Evolutionary conservation across 2,797 vertebrate species (phyloP), one percentile per base, ranked within the genome.

Genomic region (Nyctalus aviator): DNA sequence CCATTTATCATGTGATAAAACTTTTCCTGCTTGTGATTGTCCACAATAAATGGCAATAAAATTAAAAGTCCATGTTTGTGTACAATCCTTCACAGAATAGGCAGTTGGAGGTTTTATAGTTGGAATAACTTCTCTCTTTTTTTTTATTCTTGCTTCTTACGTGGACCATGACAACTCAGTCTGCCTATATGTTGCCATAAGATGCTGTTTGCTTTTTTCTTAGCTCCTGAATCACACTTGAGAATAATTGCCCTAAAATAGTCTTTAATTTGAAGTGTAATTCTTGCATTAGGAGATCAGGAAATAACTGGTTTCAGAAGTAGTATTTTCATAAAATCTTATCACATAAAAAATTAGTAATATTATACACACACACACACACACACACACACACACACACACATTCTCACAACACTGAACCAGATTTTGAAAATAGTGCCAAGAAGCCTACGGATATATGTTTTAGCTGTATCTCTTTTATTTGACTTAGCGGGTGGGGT

Each of bases 241-340:
- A 59, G 18, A 64, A 76, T 50, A 73, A 69, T 44, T 94, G 2
- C 6, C 21, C 2, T 68, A 35, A 76, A 20, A 79, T 6, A 76
- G 8, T 62, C 30, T 72, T 30, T 86, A 79, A 84, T 75, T n/a
- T 46, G n/a, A 23, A 76, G 11, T 89, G 0, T n/a, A 44, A 86
- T 41, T 84, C 69, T 69, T 92, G 27, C 11, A 8, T 71, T 79
- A 44, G 27, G 41, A 73, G 23, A 64, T 23, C 10, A 91, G 50
- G 23, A 88, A 94, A 94, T 50, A 86, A 75, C 18, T 27, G 8
- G 14, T 91, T 85, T 92, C 48, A 82, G 50, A 90, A 85, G 37
- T 81, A 73, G 69, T 64, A 84, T 44, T 92, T 10, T 73, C 23
- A 78, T 69, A 32, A 71, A 83, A 88, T 50, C 11, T 55, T 72